Evolutionary conservation across 1,140 invertebrate species (phyloP), one percentile per base, ranked within the genome.

Genomic region (Listronotus oregonensis): DNA sequence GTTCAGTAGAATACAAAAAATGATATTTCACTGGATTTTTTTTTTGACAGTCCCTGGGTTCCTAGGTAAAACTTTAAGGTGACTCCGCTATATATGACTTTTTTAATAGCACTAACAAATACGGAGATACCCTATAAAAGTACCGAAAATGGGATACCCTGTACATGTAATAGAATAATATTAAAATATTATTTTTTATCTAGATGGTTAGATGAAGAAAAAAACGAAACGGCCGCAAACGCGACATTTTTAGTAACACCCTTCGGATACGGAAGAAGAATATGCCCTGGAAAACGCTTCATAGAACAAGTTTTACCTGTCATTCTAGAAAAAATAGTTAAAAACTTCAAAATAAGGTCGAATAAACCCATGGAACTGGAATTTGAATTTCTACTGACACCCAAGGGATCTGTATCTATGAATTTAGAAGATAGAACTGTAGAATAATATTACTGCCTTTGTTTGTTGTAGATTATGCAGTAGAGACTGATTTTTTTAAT

Each of bases 231-330:
- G 6, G 75, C 82, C 21, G 77, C 77, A 3, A 77, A 77, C 65
- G 82, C 85, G 0, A 80, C 85, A 4, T 84, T 82, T 31, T 79
- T 95, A 14, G 85, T 95, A 0, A 86, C 91, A 3, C 93, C 95
- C 0, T 98, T 97, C 80, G 96, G 96, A 0, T 84, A 87, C 56
- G 96, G 96, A 0, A 82, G 85, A 43, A 80, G 91, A 51, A 90
- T 90, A 76, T 94, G 91, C 78, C 91, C 91, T 0, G 92, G 91
- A 15, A 91, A 92, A 78, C 80, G 90, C 56, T 93, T 92, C 71
- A 87, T 92, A 3, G 90, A 94, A 70, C 85, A 92, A 57, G 88
- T 90, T 60, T 79, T 94, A 6, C 87, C 90, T 63, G 79, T 92
- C 18, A 82, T 91, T 42, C 73, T 93, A 7, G 89, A 90, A 3